A percentile compares a stretch with the other conserved stretches of the same genome.
phyloP scores from a whole-genome alignment of 1,140 invertebrate genomes.

The Dendrolimus punctatus region DNA sequence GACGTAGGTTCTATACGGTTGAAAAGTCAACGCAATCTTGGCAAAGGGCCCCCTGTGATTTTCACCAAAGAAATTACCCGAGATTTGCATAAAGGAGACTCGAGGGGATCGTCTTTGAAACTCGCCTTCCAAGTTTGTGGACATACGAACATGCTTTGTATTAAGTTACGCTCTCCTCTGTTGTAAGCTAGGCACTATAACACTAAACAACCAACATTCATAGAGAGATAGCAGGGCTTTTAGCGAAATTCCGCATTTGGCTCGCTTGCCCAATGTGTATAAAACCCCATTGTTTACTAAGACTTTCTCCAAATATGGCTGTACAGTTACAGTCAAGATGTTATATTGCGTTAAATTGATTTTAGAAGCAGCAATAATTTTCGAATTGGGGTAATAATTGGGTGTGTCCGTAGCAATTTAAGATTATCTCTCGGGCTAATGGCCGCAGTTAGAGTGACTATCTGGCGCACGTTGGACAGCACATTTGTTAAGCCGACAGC shows the following conservation, averaged over 20 bases:
- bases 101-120: slow-evolving; percentile 42
- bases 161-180: slow-evolving; percentile 40
- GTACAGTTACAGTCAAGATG: too few species aligned
- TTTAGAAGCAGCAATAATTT: background rate
- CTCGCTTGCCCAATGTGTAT: background rate
- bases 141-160: slow-evolving; percentile 40
- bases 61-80: slow-evolving; percentile 48
- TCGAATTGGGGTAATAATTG: slow-evolving; percentile 14
- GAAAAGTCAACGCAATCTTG: slow-evolving; percentile 38
- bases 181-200: slow-evolving; percentile 20
- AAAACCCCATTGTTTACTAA: background rate
- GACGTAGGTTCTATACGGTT: slow-evolving; percentile 24
- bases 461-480: slow-evolving; percentile 44
- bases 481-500: slow-evolving; percentile 55
- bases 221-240: slow-evolving; percentile 11
- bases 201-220: slow-evolving; percentile 21
- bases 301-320: too few species aligned
- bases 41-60: slow-evolving; percentile 35
- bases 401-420: slow-evolving; percentile 36
- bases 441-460: slow-evolving; percentile 55
- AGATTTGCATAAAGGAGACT: slow-evolving; percentile 53
- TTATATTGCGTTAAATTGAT: background rate
- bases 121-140: slow-evolving; percentile 38
- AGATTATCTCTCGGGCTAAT: slow-evolving; percentile 54
- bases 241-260: background rate